Conservation (phyloP, 2,888 invertebrate species). For the Eulithis prunata region DNA sequence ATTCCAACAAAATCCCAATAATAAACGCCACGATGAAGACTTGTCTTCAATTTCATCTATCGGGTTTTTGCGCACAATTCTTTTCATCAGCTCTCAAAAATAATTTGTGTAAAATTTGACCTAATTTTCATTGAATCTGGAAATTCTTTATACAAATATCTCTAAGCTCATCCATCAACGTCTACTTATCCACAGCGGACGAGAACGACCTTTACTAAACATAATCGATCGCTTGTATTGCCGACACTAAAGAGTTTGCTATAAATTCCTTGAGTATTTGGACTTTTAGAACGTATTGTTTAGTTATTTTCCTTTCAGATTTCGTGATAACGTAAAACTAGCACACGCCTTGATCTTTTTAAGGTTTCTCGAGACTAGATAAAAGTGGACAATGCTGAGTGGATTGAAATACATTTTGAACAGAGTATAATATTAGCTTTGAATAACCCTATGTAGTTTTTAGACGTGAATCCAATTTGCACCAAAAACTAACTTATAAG, state of each 20-base stretch:
- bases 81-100: not conserved
- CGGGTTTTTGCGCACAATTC: too few relatives aligned
- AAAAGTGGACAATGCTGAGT: too few relatives aligned
- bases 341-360: not conserved
- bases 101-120: slow-evolving; percentile 5
- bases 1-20: too few relatives aligned
- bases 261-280: slow-evolving; percentile 2
- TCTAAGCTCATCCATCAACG: slow-evolving; percentile 34
- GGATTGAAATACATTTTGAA: too few relatives aligned
- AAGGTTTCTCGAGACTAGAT: too few relatives aligned
- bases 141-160: slow-evolving; percentile 23
- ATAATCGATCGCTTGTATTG: slow-evolving; percentile 26
- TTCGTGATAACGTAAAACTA: not conserved
- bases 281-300: not conserved
- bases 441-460: too few relatives aligned
- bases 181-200: slow-evolving; percentile 31
- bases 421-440: too few relatives aligned
- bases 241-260: slow-evolving; percentile 16
- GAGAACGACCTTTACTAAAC: slow-evolving; percentile 17
- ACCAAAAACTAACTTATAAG: too few relatives aligned
- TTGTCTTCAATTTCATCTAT: too few relatives aligned
- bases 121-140: slow-evolving; percentile 15
- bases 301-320: not conserved
- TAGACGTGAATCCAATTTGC: too few relatives aligned
- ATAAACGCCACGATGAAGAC: too few relatives aligned